A percentile compares a stretch with the other conserved stretches of the same genome.
Conservation (phyloP, 1,140 invertebrate genomes). For the Cydia splendana region DNA sequence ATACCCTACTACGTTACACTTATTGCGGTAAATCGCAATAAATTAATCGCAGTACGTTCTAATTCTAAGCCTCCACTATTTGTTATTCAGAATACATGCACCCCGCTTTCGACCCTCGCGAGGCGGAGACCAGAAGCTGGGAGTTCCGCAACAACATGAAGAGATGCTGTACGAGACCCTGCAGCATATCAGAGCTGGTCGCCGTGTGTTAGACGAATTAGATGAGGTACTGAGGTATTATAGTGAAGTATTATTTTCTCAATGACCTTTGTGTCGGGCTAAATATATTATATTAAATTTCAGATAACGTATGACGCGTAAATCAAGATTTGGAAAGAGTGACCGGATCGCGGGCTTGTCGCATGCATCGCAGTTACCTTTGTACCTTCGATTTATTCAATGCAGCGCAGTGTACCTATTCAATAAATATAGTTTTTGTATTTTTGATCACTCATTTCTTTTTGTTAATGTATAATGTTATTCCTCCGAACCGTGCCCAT, state of each 20-base stretch:
- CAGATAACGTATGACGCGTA: neutral
- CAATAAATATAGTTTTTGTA: constrained; percentile 15
- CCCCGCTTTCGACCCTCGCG: constrained; percentile 8
- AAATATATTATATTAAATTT: neutral
- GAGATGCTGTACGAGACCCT: constrained; percentile 9
- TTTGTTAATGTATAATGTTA: neutral
- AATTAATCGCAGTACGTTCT: too few species aligned
- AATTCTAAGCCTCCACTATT: neutral
- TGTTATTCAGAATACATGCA: constrained; percentile 6
- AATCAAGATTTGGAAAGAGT: neutral
- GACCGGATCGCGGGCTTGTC: neutral
- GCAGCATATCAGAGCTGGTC: neutral
- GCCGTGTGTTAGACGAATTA: constrained; percentile 2
- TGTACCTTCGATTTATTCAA: constrained; percentile 21
- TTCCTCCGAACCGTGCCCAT: too few species aligned
- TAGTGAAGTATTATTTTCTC: too few species aligned
- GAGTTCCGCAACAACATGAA: constrained; percentile 25
- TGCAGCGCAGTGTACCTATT: constrained; percentile 8
- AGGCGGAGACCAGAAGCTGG: neutral
- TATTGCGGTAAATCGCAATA: too few species aligned
- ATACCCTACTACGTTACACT: too few species aligned
- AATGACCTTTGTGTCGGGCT: too few species aligned
- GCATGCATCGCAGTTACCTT: constrained; percentile 14
- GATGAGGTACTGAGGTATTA: neutral
- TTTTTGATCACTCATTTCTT: neutral